phyloP scores from a whole-genome alignment of 2,888 invertebrate species.

The Vandiemenella viatica region DNA sequence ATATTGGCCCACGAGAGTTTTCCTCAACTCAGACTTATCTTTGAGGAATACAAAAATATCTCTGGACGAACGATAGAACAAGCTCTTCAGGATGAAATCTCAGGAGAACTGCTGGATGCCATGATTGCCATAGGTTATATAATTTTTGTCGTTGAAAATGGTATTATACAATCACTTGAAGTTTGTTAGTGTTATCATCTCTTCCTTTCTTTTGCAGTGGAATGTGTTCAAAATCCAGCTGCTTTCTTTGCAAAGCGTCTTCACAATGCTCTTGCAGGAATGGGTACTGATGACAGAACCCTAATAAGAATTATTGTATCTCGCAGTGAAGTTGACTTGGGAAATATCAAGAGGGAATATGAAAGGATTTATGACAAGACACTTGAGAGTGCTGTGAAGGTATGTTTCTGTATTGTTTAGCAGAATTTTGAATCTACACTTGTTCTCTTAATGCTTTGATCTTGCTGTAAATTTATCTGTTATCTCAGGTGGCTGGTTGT shows the following conservation, averaged over 20 bases:
- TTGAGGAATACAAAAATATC: constrained; percentile 57
- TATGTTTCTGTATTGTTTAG: constrained; percentile 26
- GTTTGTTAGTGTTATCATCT: no score
- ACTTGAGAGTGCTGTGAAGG: constrained; percentile 45
- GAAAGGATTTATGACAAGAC: constrained; percentile 54
- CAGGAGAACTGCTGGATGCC: constrained; percentile 50
- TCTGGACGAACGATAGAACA: constrained; percentile 59
- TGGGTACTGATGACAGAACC: constrained; percentile 56
- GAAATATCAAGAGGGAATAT: constrained; percentile 51
- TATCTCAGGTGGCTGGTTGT: no score
- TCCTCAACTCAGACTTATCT: constrained; percentile 48
- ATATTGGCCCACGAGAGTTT: constrained; percentile 61
- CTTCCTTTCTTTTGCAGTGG: no score
- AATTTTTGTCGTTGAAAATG: no score
- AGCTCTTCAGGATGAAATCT: constrained; percentile 49
- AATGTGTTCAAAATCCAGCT: constrained; percentile 48
- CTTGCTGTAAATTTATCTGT: no score
- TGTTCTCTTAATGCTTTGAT: no score
- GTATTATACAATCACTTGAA: no score
- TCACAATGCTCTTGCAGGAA: constrained; percentile 48
- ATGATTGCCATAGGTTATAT: constrained; percentile 49
- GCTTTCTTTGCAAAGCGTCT: constrained; percentile 54
- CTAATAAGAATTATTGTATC: constrained; percentile 55
- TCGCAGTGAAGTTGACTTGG: constrained; percentile 54
- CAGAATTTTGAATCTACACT: no score